phyloP scores from a whole-genome alignment of 2,888 invertebrate genomes.

The Lithophane socia region DNA sequence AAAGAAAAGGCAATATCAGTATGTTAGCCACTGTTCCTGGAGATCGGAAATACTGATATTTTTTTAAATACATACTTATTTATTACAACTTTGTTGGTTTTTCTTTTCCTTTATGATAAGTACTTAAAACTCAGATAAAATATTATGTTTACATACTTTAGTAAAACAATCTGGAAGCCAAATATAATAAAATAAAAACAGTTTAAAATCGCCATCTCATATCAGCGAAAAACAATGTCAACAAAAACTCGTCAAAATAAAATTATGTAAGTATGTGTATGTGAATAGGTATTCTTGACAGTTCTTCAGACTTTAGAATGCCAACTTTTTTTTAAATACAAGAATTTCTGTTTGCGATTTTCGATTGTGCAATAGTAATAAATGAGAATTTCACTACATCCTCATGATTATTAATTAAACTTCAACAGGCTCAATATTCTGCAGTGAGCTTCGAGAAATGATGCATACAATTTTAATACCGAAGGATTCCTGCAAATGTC shows the following conservation, averaged over 20 bases:
- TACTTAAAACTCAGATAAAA: too few relatives aligned
- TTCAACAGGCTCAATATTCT: not conserved
- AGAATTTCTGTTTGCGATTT: not conserved
- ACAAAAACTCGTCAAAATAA: too few relatives aligned
- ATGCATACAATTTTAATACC: not conserved
- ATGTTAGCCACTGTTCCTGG: not conserved
- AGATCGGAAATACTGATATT: not conserved
- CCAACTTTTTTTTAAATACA: not conserved
- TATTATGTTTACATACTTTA: too few relatives aligned
- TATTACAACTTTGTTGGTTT: not conserved
- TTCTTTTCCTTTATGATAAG: not conserved
- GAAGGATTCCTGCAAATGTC: not conserved
- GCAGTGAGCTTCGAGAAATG: not conserved
- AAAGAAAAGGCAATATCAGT: not conserved
- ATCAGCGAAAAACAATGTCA: too few relatives aligned
- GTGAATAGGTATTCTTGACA: not conserved
- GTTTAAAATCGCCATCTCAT: too few relatives aligned
- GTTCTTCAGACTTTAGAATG: too few relatives aligned
- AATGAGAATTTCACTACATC: not conserved
- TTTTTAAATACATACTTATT: not conserved
- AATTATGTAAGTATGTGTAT: too few relatives aligned
- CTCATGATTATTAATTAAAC: not conserved
- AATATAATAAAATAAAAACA: too few relatives aligned
- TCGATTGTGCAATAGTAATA: not conserved
- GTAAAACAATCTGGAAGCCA: too few relatives aligned